Evolutionary conservation across 1,140 invertebrate genomes (phyloP), one percentile per base, ranked within the genome.

Genomic region (Drosophila sp.): DNA sequence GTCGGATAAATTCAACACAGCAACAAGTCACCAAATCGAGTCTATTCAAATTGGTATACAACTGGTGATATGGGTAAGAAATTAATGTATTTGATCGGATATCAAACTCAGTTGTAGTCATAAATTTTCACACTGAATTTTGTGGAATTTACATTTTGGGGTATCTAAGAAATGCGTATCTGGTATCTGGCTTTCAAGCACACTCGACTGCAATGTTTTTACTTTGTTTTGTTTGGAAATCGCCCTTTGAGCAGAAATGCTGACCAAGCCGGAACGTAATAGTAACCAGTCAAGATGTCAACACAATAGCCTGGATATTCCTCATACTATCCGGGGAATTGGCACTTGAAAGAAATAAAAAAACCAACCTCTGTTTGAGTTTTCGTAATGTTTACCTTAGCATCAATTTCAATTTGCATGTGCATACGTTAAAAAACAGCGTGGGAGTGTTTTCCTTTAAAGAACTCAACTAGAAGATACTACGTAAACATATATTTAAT

Each of bases 321-420:
- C 70, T 65, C 14, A 14, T 8, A 11, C 45, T 11, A 13, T 32
- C 16, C 7, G 8, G 3, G 43, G 1, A 14, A 38, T 36, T 62
- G 43, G 67, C 36, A 32, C 13, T 14, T 7, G 25, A 48, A 48
- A 29, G 45, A 13, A 48, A 14, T 29, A 32, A 50, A 50, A 48
- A 50, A 53, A 38, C 38, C 57, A 53, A 51, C 41, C 50, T 73
- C 62, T 72, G 54, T 48, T 13, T 66, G 56, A 54, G 29, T 41
- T 58, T 34, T 45, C 50, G 63, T 51, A 76, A 59, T 89, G 82
- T 90, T 90, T 90, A 89, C 80, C 78, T 84, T 80, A 71, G 78
- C 89, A 83, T 90, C 89, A 90, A 90, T 90, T 90, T 90, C 89
- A 90, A 90, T 90, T 90, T 90, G 66, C 89, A 89, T 90, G 76